A percentile compares a stretch with the other conserved stretches of the same genome.
These are phyloP conservation scores for Diprion similis DNA, from an alignment of 1,140 invertebrate genomes.

Conservation along the genomic window DNA sequence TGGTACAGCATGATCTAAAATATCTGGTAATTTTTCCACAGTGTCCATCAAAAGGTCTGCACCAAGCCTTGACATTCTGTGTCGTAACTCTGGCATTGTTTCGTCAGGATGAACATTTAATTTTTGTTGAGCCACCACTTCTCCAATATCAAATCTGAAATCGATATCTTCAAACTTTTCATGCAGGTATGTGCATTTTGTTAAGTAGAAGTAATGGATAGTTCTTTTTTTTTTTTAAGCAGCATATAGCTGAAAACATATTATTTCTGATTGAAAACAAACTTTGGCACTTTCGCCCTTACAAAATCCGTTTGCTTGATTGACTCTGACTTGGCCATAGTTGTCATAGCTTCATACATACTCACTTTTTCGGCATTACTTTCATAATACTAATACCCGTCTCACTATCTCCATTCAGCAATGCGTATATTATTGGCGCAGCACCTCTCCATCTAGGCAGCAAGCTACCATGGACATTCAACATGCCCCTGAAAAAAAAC, in stretches of 20 bases:
- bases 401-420: constrained; percentile 80
- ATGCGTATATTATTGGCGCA: constrained; percentile 83
- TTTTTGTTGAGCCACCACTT: constrained; percentile 75
- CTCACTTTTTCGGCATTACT: constrained; percentile 80
- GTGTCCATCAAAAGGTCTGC: constrained; percentile 72
- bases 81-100: constrained; percentile 71
- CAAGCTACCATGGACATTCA: constrained; percentile 92
- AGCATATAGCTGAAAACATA: too few relatives aligned
- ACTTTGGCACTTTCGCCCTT: too few relatives aligned
- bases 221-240: too few relatives aligned
- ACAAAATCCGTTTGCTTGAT: constrained; percentile 10
- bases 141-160: constrained; percentile 83
- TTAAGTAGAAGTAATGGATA: too few relatives aligned
- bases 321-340: neutral
- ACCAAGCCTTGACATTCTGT: constrained; percentile 72
- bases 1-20: constrained; percentile 63
- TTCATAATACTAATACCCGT: constrained; percentile 91
- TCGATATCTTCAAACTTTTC: neutral
- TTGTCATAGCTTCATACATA: neutral
- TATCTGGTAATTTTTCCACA: constrained; percentile 66
- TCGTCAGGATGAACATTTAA: constrained; percentile 68
- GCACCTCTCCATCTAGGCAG: constrained; percentile 93
- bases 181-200: too few relatives aligned
- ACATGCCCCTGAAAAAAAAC: constrained; percentile 77
- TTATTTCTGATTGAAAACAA: too few relatives aligned